These are phyloP conservation scores for Apostichopus japonicus DNA, from an alignment of 35 echinoderm and acorn worm species.

Conservation along the genomic window DNA sequence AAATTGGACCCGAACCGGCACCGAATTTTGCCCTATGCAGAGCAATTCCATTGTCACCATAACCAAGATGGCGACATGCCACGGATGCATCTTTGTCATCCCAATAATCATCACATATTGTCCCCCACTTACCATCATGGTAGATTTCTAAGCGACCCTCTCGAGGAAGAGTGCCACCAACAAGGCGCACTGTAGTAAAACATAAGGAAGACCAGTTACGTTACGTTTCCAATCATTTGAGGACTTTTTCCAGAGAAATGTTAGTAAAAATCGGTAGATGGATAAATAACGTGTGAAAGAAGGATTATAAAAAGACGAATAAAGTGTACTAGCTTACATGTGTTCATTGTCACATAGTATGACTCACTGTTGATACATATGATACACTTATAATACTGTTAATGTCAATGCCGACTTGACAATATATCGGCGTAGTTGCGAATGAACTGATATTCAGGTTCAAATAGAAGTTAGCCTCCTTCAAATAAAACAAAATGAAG, in stretches of 20 bases:
- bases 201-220: not conserved
- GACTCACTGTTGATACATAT: no score
- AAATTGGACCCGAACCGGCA: slow-evolving; percentile 8
- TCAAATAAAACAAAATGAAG: not conserved
- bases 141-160: slow-evolving; percentile 51
- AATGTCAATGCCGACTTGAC: no score
- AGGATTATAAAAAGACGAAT: no score
- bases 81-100: slow-evolving; percentile 51
- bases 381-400: no score
- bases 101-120: slow-evolving; percentile 63
- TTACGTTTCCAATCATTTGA: no score
- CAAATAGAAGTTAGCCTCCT: not conserved
- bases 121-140: slow-evolving; percentile 55
- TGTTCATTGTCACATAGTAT: no score
- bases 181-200: not conserved
- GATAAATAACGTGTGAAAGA: not conserved
- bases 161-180: not conserved
- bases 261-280: not conserved
- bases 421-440: no score
- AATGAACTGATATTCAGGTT: no score
- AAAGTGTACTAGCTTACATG: no score
- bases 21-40: not conserved
- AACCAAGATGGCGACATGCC: slow-evolving; percentile 22
- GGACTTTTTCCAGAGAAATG: no score
- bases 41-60: not conserved